These are phyloP conservation scores for Scelioninae gen. 1 DNA, from an alignment of 2,888 invertebrate species.

Conservation along the genomic window DNA sequence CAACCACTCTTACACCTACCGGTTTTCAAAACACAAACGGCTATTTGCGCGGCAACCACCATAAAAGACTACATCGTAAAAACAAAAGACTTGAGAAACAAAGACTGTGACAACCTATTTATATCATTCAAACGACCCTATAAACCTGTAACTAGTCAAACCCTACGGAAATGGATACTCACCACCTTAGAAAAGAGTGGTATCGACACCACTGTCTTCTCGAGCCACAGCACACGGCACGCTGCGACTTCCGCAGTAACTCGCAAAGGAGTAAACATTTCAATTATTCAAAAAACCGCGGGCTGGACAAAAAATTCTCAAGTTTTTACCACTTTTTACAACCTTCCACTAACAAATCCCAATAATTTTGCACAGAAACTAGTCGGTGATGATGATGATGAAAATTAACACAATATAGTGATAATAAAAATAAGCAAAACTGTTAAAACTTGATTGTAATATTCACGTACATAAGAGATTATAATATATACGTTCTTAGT, in stretches of 20 bases:
- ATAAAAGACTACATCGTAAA: neutral
- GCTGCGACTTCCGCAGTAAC: neutral
- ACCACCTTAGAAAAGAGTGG: neutral
- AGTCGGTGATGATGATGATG: no score
- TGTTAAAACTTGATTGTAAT: no score
- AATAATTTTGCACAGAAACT: no score
- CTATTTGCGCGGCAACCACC: neutral
- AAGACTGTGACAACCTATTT: neutral
- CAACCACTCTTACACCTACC: slow-evolving; percentile 35
- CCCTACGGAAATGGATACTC: neutral
- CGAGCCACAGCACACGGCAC: neutral
- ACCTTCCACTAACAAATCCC: neutral
- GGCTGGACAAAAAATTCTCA: neutral
- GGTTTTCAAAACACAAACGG: neutral
- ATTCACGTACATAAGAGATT: no score
- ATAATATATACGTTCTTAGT: no score
- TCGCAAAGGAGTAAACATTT: neutral
- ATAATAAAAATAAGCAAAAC: no score
- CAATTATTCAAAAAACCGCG: neutral
- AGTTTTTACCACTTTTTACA: neutral
- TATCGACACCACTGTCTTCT: neutral
- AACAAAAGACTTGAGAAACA: neutral
- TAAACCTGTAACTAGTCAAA: neutral
- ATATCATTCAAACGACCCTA: neutral
- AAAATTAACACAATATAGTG: no score